These are phyloP conservation scores for Cyanistes caeruleus DNA, from an alignment of 2,113 vertebrate genomes.

Conservation along the genomic window DNA sequence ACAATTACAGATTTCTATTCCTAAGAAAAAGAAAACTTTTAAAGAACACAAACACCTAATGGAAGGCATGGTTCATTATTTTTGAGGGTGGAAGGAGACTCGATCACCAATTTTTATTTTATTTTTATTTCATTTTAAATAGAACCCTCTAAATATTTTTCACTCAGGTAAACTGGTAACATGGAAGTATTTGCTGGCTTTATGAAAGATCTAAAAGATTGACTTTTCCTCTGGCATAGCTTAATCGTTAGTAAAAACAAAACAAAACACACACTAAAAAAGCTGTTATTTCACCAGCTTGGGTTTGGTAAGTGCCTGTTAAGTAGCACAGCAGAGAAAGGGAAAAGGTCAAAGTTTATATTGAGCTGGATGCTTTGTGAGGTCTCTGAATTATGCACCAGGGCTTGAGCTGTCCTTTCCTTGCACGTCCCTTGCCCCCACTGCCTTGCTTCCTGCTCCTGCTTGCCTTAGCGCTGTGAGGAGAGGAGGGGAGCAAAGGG, in stretches of 20 bases:
- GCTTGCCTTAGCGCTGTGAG: neutral
- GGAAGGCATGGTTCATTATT: neutral
- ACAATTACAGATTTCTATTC: neutral
- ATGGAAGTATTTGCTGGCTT: conserved; percentile 19
- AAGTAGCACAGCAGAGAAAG: conserved; percentile 31
- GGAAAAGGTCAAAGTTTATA: conserved; percentile 52
- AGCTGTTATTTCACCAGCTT: conserved; percentile 30
- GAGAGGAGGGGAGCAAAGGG: neutral
- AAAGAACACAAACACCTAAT: neutral
- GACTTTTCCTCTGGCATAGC: conserved; percentile 6
- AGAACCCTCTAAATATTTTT: conserved; percentile 15
- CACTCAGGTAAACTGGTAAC: conserved; percentile 16
- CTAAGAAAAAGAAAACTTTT: neutral
- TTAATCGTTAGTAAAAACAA: neutral
- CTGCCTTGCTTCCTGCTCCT: neutral
- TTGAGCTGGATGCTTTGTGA: neutral
- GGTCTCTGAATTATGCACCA: neutral
- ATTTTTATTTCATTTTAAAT: conserved; percentile 36
- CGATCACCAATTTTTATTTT: neutral
- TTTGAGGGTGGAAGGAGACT: neutral
- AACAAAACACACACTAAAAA: neutral
- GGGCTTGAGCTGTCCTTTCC: neutral
- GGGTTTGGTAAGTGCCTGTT: conserved; percentile 26
- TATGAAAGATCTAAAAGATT: conserved; percentile 7
- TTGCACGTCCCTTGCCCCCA: fast-evolving